phyloP scores from a whole-genome alignment of 2,888 invertebrate genomes.

The Choristoneura rosaceana region DNA sequence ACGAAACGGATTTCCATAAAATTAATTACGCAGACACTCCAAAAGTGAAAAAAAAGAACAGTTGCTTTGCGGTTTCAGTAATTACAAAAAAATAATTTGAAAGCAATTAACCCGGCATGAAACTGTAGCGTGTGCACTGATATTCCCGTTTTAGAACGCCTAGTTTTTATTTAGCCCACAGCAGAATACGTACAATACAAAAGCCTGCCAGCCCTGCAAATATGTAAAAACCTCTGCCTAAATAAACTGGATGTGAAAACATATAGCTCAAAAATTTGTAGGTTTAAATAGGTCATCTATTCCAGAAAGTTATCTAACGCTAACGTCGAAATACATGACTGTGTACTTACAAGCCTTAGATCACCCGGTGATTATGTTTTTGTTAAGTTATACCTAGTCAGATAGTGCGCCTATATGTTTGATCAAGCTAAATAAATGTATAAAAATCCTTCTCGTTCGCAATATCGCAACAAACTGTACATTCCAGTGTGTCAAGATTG shows the following conservation, averaged over 20 bases:
- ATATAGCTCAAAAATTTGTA: neutral
- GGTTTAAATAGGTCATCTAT: neutral
- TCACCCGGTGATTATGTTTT: no score
- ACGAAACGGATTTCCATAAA: slow-evolving; percentile 3
- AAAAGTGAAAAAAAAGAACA: neutral
- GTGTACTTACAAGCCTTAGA: no score
- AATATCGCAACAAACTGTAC: no score
- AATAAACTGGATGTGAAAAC: slow-evolving; percentile 18
- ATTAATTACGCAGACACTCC: slow-evolving; percentile 10
- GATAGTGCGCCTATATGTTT: no score
- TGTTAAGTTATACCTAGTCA: no score
- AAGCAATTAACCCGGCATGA: slow-evolving; percentile 29
- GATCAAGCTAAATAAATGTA: no score
- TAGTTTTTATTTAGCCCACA: slow-evolving; percentile 42
- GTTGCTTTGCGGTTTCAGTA: neutral
- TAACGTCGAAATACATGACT: no score
- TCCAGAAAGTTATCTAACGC: no score
- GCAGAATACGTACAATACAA: slow-evolving; percentile 40
- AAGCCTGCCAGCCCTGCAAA: slow-evolving; percentile 38
- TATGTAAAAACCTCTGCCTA: slow-evolving; percentile 21
- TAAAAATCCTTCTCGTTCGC: no score
- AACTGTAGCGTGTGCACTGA: slow-evolving; percentile 18
- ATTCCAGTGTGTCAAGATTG: no score
- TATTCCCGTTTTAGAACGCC: slow-evolving; percentile 36
- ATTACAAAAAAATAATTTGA: slow-evolving; percentile 25